A percentile compares a stretch with the other conserved stretches of the same genome.
Conservation (phyloP, 1,140 invertebrate genomes). For the Teleopsis dalmanni region DNA sequence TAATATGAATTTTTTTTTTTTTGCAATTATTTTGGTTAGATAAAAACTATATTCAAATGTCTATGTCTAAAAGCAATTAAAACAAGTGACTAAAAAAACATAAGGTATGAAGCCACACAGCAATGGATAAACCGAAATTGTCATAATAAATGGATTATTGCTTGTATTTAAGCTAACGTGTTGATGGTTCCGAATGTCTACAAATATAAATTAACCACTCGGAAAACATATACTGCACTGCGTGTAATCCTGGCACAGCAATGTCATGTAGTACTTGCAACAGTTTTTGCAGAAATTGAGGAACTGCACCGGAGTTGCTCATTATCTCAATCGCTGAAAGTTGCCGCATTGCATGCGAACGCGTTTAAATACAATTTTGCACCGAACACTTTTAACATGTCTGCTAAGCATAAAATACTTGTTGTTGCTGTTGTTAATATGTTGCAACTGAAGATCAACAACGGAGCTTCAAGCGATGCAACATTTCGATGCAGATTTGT, state of each 20-base stretch:
- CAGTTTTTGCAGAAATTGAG: too few species aligned
- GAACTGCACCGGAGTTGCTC: too few species aligned
- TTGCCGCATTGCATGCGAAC: slow-evolving; percentile 4
- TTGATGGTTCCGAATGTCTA: slow-evolving; percentile 7
- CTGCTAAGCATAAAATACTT: not conserved
- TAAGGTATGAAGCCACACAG: not conserved
- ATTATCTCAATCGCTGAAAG: too few species aligned
- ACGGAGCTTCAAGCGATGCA: not conserved
- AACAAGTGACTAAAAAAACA: not conserved
- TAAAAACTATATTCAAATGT: too few species aligned
- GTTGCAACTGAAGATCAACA: not conserved
- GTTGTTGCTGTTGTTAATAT: not conserved
- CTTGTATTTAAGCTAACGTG: slow-evolving; percentile 8
- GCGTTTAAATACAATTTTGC: slow-evolving; percentile 2
- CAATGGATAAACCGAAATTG: slow-evolving; percentile 3
- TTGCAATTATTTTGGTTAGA: too few species aligned
- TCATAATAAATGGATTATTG: slow-evolving; percentile 7
- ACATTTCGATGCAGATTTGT: not conserved
- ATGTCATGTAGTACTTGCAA: too few species aligned
- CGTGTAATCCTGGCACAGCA: too few species aligned
- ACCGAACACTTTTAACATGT: not conserved
- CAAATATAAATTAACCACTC: slow-evolving; percentile 7
- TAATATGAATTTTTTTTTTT: too few species aligned
- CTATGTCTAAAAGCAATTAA: not conserved
- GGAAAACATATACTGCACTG: slow-evolving; percentile 5